These are phyloP conservation scores for Gobio gobio DNA, from an alignment of 2,113 vertebrate species.

Conservation along the genomic window DNA sequence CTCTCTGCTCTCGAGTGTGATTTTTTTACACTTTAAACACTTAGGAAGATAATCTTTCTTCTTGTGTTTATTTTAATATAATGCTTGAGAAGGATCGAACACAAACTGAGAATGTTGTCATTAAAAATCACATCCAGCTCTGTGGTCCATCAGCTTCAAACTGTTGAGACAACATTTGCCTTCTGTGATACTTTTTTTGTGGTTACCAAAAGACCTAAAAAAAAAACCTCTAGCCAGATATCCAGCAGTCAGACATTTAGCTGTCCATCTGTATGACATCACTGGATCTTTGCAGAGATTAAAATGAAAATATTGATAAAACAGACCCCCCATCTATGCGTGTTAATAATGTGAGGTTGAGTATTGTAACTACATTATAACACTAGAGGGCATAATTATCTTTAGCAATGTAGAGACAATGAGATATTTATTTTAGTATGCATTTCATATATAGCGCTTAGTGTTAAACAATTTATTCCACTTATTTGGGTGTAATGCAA, in stretches of 20 bases:
- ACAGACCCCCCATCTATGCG: background rate
- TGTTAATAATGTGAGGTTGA: background rate
- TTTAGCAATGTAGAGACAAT: background rate
- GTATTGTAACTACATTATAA: background rate
- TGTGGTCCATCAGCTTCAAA: conserved; percentile 45
- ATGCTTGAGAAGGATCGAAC: conserved; percentile 48
- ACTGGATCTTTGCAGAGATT: background rate
- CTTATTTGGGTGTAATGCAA: background rate
- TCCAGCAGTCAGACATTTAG: background rate
- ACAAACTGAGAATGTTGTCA: conserved; percentile 54
- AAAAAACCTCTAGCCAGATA: background rate
- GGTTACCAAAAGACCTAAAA: background rate
- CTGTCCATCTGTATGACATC: background rate
- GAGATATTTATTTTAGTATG: background rate
- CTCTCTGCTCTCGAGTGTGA: conserved; percentile 41
- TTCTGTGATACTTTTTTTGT: conserved; percentile 32
- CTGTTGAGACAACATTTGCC: conserved; percentile 50
- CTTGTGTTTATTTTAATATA: conserved; percentile 57
- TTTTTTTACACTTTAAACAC: conserved; percentile 63
- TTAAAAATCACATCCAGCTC: conserved; percentile 43
- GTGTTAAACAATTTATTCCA: background rate
- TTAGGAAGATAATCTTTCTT: conserved; percentile 53
- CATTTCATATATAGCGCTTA: background rate
- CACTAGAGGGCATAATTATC: conserved; percentile 26
- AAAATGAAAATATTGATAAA: background rate